Evolutionary conservation across 2,113 vertebrate genomes (phyloP).

Genomic region (Podarcis muralis): DNA sequence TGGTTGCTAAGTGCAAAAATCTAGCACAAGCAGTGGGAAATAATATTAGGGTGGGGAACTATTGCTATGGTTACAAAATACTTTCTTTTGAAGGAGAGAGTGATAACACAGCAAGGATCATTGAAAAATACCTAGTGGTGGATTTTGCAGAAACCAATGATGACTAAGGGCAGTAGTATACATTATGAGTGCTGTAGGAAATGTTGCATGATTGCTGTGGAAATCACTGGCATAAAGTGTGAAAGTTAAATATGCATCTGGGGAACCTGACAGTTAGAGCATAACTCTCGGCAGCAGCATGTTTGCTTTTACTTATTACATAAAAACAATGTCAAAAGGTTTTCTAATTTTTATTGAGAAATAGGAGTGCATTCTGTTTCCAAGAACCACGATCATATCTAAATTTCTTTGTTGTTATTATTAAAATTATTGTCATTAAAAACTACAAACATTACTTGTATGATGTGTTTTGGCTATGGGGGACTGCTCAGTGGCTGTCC

Average conservation of each 20-base stretch:
- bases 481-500: not conserved
- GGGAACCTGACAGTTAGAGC: not conserved
- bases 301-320: constrained; percentile 31
- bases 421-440: too few species aligned
- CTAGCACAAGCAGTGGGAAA: constrained; percentile 70
- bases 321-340: constrained; percentile 33
- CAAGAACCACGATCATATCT: not conserved
- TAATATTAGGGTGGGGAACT: constrained; percentile 70
- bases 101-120: constrained; percentile 58
- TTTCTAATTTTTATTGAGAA: constrained; percentile 13
- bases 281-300: not conserved
- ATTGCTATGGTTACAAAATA: constrained; percentile 71
- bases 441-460: not conserved
- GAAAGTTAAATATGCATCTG: not conserved
- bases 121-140: constrained; percentile 59
- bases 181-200: not conserved
- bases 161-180: not conserved
- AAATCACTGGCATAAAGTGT: not conserved
- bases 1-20: constrained; percentile 68
- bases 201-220: not conserved
- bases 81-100: constrained; percentile 68
- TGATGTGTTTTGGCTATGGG: not conserved
- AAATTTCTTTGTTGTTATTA: not conserved
- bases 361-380: not conserved
- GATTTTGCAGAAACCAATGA: constrained; percentile 25